Percentiles rank a stretch among this genome's conserved stretches.
phyloP scores from a whole-genome alignment of 2,888 invertebrate species.

The Dysmachus trigonus region DNA sequence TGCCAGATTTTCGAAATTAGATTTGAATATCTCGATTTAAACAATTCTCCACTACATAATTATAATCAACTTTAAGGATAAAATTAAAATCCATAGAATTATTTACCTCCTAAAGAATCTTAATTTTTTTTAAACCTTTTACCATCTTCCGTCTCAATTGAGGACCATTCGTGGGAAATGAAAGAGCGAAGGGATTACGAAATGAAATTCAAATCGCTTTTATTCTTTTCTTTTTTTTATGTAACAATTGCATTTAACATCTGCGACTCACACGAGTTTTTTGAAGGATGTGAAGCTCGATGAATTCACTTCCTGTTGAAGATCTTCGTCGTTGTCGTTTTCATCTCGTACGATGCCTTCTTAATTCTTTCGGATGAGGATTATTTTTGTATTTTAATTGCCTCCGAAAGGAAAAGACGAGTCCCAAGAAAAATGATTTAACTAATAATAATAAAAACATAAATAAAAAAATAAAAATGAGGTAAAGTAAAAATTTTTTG shows the following conservation, averaged over 20 bases:
- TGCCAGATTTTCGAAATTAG: no score
- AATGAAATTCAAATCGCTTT: background rate
- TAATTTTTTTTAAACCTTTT: no score
- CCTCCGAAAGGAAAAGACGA: background rate
- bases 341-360: background rate
- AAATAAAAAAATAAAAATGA: no score
- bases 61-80: no score
- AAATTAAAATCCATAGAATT: background rate
- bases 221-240: background rate
- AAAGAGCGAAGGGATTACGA: background rate
- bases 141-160: background rate
- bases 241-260: background rate
- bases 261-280: background rate
- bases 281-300: background rate
- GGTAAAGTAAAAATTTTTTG: no score
- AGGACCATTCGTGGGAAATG: background rate
- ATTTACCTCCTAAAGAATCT: no score
- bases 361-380: background rate
- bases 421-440: no score
- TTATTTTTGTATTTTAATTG: background rate
- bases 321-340: background rate
- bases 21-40: no score
- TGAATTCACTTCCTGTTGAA: background rate
- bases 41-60: no score
- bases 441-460: no score